A percentile compares a stretch with the other conserved stretches of the same genome.
phyloP scores from a whole-genome alignment of 2,113 vertebrate species.

The Recurvirostra avosetta region DNA sequence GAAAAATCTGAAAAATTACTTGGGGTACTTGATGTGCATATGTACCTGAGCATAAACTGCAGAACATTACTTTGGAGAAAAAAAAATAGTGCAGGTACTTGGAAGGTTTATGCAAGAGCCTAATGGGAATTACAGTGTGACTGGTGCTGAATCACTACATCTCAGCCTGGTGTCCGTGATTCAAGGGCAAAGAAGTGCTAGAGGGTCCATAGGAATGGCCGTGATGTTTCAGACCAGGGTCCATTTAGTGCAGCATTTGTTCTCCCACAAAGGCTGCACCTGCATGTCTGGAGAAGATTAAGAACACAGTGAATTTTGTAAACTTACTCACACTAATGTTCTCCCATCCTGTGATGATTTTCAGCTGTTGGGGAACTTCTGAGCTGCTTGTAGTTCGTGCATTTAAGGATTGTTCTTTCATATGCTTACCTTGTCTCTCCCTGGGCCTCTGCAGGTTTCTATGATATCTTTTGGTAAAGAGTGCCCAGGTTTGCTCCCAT shows the following conservation, averaged over 20 bases:
- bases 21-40: too few relatives aligned
- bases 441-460: not conserved
- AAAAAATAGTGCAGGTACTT: too few relatives aligned
- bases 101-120: too few relatives aligned
- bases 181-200: too few relatives aligned
- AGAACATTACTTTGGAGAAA: too few relatives aligned
- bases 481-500: not conserved
- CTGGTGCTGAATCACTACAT: too few relatives aligned
- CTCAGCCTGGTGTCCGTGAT: too few relatives aligned
- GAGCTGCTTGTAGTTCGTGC: not conserved
- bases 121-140: too few relatives aligned
- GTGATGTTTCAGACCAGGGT: too few relatives aligned
- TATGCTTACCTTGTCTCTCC: not conserved
- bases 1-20: too few relatives aligned
- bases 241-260: fast-evolving
- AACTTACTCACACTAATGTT: not conserved
- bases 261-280: not conserved
- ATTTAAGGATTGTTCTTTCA: not conserved
- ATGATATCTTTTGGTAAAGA: not conserved
- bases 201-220: too few relatives aligned
- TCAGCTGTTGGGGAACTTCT: not conserved
- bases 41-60: too few relatives aligned
- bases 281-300: not conserved
- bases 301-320: not conserved
- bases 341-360: not conserved